phyloP scores from a whole-genome alignment of 2,113 vertebrate species.

The Centropus bengalensis region DNA sequence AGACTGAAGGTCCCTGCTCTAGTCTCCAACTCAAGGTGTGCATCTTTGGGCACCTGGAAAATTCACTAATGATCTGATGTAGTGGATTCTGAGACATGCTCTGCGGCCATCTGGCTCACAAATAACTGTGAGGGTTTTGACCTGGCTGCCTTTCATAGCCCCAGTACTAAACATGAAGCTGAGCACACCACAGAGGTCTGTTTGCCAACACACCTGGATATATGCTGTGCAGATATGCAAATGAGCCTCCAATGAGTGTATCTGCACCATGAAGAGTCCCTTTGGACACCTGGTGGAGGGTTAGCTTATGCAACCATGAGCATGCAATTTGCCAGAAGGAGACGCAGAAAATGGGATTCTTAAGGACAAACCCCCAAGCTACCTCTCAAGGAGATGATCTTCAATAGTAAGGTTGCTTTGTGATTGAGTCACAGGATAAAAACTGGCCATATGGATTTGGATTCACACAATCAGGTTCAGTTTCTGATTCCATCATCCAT shows the following conservation, averaged over 20 bases:
- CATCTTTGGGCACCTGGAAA: background rate
- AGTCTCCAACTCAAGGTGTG: background rate
- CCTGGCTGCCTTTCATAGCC: background rate
- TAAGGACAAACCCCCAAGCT: background rate
- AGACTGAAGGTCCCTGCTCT: background rate
- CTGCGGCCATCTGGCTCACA: background rate
- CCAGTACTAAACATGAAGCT: background rate
- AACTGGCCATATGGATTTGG: background rate
- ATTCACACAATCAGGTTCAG: background rate
- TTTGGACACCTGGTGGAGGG: background rate
- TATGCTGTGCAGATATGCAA: background rate
- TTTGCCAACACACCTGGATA: background rate
- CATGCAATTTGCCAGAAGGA: background rate
- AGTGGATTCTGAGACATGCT: background rate
- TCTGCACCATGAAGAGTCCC: background rate
- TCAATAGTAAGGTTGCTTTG: background rate
- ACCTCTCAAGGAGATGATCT: background rate
- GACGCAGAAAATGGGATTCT: background rate
- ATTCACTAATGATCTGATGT: background rate
- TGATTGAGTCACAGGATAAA: background rate
- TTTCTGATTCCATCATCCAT: background rate
- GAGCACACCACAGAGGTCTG: background rate
- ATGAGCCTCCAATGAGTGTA: background rate
- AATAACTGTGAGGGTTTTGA: background rate
- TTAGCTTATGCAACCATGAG: background rate